Percentiles rank a stretch among this genome's conserved stretches.
phyloP scores from a whole-genome alignment of 1,140 invertebrate species.

The Neodiprion pinetum region DNA sequence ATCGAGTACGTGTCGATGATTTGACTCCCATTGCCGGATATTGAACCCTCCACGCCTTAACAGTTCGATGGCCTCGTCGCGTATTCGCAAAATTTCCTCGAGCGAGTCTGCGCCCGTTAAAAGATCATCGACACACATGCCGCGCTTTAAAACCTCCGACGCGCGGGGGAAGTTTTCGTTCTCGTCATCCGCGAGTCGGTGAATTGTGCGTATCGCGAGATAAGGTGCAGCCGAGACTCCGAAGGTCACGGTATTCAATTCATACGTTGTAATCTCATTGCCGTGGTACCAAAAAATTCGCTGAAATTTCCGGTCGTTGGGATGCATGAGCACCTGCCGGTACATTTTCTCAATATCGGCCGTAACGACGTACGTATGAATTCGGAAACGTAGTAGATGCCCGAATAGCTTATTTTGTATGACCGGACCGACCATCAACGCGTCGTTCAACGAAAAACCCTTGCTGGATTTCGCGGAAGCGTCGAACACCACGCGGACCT shows the following conservation, averaged over 20 bases:
- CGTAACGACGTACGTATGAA: slow-evolving; percentile 37
- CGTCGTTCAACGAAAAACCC: not conserved
- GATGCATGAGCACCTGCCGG: slow-evolving; percentile 45
- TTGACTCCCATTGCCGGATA: slow-evolving; percentile 24
- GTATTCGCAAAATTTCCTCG: not conserved
- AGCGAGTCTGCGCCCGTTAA: slow-evolving; percentile 20
- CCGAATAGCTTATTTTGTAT: slow-evolving; percentile 23
- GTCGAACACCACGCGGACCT: slow-evolving; percentile 43
- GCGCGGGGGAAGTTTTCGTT: not conserved
- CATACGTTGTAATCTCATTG: slow-evolving; percentile 36
- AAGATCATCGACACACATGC: not conserved
- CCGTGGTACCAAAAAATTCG: slow-evolving; percentile 50
- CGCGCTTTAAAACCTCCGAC: not conserved
- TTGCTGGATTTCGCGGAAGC: not conserved
- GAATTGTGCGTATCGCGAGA: slow-evolving; percentile 28
- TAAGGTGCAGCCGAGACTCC: slow-evolving; percentile 42
- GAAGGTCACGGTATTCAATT: slow-evolving; percentile 50
- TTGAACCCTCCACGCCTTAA: slow-evolving; percentile 21
- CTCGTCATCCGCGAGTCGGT: not conserved
- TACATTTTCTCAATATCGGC: slow-evolving; percentile 57
- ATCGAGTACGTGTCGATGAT: slow-evolving; percentile 17
- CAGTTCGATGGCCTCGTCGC: slow-evolving; percentile 15
- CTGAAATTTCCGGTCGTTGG: slow-evolving; percentile 42
- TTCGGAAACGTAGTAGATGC: slow-evolving; percentile 39
- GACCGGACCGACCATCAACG: not conserved